A percentile compares a stretch with the other conserved stretches of the same genome.
Evolutionary conservation across 2,113 vertebrate genomes (phyloP).

Genomic region (Mastomys natalensis): DNA sequence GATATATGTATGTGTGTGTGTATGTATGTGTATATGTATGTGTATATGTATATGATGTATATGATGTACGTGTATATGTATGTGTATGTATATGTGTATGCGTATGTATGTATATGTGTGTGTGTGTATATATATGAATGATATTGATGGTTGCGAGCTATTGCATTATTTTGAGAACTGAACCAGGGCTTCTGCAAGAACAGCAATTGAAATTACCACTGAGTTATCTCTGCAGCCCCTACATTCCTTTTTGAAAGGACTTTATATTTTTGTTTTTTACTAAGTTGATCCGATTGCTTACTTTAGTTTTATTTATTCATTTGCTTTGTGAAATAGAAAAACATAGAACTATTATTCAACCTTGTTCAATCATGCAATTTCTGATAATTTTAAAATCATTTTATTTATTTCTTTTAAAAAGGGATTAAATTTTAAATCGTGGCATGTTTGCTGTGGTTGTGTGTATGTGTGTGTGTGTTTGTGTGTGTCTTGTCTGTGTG

Average conservation of each 20-base stretch:
- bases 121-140: background rate
- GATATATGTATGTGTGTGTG: too few relatives aligned
- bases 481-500: background rate
- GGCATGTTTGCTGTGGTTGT: background rate
- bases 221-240: too few relatives aligned
- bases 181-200: too few relatives aligned
- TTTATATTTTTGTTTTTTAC: background rate
- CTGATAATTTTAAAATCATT: background rate
- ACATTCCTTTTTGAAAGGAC: background rate
- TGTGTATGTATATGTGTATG: too few relatives aligned
- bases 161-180: background rate
- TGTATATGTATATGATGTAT: too few relatives aligned
- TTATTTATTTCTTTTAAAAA: background rate
- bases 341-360: background rate
- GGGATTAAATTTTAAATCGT: background rate
- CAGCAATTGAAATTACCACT: background rate
- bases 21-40: too few relatives aligned
- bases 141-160: too few relatives aligned
- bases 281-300: background rate
- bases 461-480: background rate
- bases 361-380: background rate
- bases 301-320: background rate
- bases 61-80: too few relatives aligned
- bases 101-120: too few relatives aligned
- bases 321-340: conserved; percentile 10